Percentiles rank a stretch among this genome's conserved stretches.
Evolutionary conservation across 2,888 invertebrate species (phyloP).

Genomic region (Tricholauxania praeusta): DNA sequence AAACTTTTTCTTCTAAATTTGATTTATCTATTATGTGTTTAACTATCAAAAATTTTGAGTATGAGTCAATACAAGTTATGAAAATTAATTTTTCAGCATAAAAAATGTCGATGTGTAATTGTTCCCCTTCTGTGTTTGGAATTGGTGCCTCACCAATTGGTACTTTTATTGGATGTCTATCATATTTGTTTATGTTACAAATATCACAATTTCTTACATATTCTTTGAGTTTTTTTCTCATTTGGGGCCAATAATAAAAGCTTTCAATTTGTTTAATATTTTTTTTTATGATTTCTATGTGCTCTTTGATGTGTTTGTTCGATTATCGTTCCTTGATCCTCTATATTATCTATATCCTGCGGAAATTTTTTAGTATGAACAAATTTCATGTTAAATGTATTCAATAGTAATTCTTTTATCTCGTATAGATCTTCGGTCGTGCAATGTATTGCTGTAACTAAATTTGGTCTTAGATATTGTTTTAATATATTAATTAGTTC

Average conservation of each 20-base stretch:
- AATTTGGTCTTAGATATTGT: not conserved
- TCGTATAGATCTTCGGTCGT: slow-evolving; percentile 1
- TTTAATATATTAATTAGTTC: slow-evolving; percentile 1
- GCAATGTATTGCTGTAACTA: slow-evolving; percentile 3
- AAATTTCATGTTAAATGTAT: slow-evolving; percentile 28
- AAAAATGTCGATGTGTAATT: slow-evolving; percentile 41
- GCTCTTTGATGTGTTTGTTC: slow-evolving; percentile 34
- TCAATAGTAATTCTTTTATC: not conserved
- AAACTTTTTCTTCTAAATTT: too few relatives aligned
- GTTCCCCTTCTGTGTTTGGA: slow-evolving; percentile 41
- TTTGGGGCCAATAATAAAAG: too few relatives aligned
- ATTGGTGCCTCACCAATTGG: slow-evolving; percentile 44
- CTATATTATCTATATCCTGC: slow-evolving; percentile 24
- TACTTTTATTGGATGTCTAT: slow-evolving; percentile 40
- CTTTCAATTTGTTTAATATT: slow-evolving; percentile 37
- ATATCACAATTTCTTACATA: slow-evolving; percentile 35
- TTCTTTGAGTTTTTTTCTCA: slow-evolving; percentile 36
- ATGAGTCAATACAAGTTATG: too few relatives aligned
- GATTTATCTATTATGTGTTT: too few relatives aligned
- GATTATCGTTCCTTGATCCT: slow-evolving; percentile 26
- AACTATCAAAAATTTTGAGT: too few relatives aligned
- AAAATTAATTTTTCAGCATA: slow-evolving; percentile 33
- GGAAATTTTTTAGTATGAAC: slow-evolving; percentile 21
- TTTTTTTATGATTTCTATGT: slow-evolving; percentile 31
- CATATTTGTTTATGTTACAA: slow-evolving; percentile 31